phyloP scores from a whole-genome alignment of 2,888 invertebrate genomes.

The Caenorhabditis doughertyi region DNA sequence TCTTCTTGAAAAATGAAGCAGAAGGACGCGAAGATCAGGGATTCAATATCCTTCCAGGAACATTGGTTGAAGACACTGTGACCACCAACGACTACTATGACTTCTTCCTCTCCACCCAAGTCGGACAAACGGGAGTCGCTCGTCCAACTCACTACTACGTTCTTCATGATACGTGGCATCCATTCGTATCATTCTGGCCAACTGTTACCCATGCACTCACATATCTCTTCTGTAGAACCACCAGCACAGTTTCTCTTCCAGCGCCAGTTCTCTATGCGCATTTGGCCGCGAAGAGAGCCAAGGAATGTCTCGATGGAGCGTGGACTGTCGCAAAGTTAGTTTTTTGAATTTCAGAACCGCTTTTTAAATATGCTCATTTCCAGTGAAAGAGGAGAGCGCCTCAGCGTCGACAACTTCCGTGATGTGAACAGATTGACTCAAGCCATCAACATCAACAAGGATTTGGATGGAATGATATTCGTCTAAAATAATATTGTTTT shows the following conservation, averaged over 20 bases:
- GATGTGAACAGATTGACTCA: not conserved
- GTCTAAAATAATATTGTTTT: no score
- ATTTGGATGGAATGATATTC: conserved; percentile 6
- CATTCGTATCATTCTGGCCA: conserved; percentile 86
- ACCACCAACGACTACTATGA: conserved; percentile 69
- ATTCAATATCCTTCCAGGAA: conserved; percentile 76
- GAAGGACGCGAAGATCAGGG: not conserved
- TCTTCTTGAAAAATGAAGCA: conserved; percentile 27
- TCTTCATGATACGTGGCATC: conserved; percentile 88
- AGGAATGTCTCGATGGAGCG: conserved; percentile 49
- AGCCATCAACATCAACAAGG: not conserved
- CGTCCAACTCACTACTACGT: conserved; percentile 89
- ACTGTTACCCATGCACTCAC: conserved; percentile 88
- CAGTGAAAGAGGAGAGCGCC: no score
- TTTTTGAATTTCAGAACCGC: not conserved
- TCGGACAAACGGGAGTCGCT: conserved; percentile 79
- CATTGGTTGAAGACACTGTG: conserved; percentile 76
- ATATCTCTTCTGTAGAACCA: conserved; percentile 91
- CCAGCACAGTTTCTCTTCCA: conserved; percentile 85
- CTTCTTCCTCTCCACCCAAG: conserved; percentile 78
- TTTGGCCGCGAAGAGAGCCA: conserved; percentile 59
- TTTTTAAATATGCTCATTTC: not conserved
- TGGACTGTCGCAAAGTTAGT: not conserved
- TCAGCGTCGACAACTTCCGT: not conserved
- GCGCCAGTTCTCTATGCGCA: conserved; percentile 82